These are phyloP conservation scores for Ptilorrhoa leucosticta DNA, from an alignment of 2,113 vertebrate genomes.

Conservation along the genomic window DNA sequence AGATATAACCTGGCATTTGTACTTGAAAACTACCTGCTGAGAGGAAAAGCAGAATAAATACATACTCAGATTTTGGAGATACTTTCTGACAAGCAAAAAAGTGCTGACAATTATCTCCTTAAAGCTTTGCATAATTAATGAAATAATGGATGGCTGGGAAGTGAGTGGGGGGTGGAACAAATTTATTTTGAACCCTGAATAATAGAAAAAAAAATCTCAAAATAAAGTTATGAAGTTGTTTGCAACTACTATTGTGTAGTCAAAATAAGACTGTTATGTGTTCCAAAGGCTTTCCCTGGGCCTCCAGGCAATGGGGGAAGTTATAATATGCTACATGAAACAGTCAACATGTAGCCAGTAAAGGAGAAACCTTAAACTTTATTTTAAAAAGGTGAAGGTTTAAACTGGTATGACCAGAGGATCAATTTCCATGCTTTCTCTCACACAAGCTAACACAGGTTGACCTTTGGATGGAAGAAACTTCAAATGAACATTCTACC, in stretches of 20 bases:
- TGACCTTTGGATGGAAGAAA: not conserved
- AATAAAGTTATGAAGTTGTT: not conserved
- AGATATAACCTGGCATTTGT: not conserved
- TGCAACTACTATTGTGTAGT: not conserved
- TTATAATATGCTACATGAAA: not conserved
- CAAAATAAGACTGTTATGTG: not conserved
- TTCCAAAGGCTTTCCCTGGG: not conserved
- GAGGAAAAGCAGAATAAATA: not conserved
- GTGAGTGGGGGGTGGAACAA: rapidly evolving
- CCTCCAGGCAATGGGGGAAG: not conserved
- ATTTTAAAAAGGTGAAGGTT: not conserved
- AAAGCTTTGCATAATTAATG: not conserved
- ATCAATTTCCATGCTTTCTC: not conserved
- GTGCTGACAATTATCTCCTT: not conserved
- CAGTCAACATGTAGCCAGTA: not conserved
- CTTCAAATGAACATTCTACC: not conserved
- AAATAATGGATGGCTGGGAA: not conserved
- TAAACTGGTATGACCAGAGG: not conserved
- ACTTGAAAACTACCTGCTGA: not conserved
- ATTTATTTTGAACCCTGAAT: not conserved
- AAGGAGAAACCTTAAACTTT: not conserved
- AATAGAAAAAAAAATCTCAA: not conserved
- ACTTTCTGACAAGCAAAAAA: not conserved
- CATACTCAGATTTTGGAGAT: not conserved
- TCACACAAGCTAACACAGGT: not conserved